These are phyloP conservation scores for Ptychoptera contaminata DNA, from an alignment of 2,888 invertebrate species.

Conservation along the genomic window DNA sequence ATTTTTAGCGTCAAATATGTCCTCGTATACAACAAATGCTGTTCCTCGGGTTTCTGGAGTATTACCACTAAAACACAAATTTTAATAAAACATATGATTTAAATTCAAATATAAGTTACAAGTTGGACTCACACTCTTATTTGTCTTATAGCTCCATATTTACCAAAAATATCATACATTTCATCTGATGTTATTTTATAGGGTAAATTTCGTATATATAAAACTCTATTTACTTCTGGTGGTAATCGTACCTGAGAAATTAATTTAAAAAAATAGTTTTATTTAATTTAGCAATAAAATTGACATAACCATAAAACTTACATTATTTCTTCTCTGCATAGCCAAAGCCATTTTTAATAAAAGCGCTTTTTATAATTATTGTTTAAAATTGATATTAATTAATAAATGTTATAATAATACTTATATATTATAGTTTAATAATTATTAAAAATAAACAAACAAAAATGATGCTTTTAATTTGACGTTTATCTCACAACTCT, in stretches of 20 bases:
- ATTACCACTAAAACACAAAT: conserved; percentile 58
- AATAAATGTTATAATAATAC: no score
- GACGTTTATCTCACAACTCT: no score
- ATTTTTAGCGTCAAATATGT: conserved; percentile 99
- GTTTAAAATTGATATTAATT: no score
- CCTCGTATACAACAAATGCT: conserved; percentile 98
- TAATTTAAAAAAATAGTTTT: conserved; percentile 5
- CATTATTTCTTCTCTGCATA: conserved; percentile 58
- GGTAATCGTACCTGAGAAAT: conserved; percentile 79
- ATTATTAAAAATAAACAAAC: no score
- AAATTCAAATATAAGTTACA: not conserved
- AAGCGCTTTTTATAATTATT: not conserved
- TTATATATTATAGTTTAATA: no score
- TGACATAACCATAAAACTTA: conserved; percentile 30
- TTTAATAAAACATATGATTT: conserved; percentile 4
- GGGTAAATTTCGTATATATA: conserved; percentile 93
- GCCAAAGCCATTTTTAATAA: conserved; percentile 45
- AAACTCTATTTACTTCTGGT: conserved; percentile 94
- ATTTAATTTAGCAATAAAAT: not conserved
- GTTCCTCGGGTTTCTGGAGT: conserved; percentile 97
- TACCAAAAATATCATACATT: conserved; percentile 99
- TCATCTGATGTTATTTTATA: conserved; percentile 99
- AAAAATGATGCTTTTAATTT: no score
- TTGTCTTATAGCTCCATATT: conserved; percentile 97
- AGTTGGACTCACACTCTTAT: conserved; percentile 75